Evolutionary conservation across 2,888 invertebrate species (phyloP).

Genomic region (Diadromus collaris): DNA sequence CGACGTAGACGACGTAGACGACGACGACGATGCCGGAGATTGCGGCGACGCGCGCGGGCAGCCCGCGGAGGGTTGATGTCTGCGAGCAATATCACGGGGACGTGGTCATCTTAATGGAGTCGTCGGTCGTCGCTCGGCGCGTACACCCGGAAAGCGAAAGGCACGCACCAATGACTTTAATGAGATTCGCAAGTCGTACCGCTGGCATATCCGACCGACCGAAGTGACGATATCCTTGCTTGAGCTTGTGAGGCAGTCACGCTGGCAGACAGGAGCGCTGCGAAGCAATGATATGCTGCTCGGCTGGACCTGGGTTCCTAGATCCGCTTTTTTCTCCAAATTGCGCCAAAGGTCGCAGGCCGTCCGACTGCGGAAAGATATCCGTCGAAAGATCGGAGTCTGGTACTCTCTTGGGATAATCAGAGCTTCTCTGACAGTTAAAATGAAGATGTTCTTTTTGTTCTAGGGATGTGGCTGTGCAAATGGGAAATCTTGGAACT

Average conservation of each 20-base stretch:
- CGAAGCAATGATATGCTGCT: slow-evolving; percentile 37
- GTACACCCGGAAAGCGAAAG: slow-evolving; percentile 72
- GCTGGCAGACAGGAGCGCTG: slow-evolving; percentile 26
- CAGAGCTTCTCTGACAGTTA: neutral
- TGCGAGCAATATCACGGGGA: slow-evolving; percentile 79
- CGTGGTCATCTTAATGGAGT: slow-evolving; percentile 79
- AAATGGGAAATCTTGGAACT: neutral
- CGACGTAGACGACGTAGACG: slow-evolving; percentile 48
- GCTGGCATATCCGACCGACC: slow-evolving; percentile 45
- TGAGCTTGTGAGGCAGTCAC: slow-evolving; percentile 26
- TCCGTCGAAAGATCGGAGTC: neutral
- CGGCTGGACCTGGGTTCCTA: slow-evolving; percentile 33
- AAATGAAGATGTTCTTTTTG: neutral
- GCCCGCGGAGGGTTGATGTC: slow-evolving; percentile 67
- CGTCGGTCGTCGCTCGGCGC: slow-evolving; percentile 68
- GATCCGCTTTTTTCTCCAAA: slow-evolving; percentile 32
- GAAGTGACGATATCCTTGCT: slow-evolving; percentile 57
- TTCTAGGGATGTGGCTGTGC: neutral
- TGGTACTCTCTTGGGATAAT: slow-evolving; percentile 3
- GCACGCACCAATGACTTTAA: slow-evolving; percentile 79
- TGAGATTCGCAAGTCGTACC: slow-evolving; percentile 77
- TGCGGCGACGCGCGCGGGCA: slow-evolving; percentile 52
- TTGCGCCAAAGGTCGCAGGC: neutral
- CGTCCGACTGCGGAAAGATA: slow-evolving; percentile 7
- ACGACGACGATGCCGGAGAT: slow-evolving; percentile 62